Evolutionary conservation across 1,140 invertebrate genomes (phyloP).

Genomic region (Physella acuta): DNA sequence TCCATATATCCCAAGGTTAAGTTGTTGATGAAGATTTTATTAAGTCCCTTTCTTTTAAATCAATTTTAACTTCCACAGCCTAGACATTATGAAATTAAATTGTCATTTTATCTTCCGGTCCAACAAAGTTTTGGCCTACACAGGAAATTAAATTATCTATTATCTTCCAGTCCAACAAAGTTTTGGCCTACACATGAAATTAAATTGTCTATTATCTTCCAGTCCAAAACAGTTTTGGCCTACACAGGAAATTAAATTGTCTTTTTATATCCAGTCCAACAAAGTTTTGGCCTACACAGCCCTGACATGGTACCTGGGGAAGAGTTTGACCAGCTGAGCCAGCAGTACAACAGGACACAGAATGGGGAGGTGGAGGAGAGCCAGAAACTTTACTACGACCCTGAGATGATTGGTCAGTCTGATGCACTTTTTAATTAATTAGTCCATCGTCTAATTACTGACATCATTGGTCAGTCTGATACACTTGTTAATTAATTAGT

Average conservation of each 20-base stretch:
- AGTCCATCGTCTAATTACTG: no score
- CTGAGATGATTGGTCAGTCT: constrained; percentile 85
- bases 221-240: neutral
- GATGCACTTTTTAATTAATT: no score
- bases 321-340: constrained; percentile 41
- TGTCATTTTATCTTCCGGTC: constrained; percentile 7
- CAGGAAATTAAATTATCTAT: constrained; percentile 61
- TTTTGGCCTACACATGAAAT: constrained; percentile 82
- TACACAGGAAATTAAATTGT: no score
- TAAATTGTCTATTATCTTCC: neutral
- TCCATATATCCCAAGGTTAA: no score
- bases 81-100: neutral
- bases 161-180: constrained; percentile 58
- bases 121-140: constrained; percentile 76
- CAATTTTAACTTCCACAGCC: neutral
- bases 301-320: constrained; percentile 67
- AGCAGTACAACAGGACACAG: constrained; percentile 44
- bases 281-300: constrained; percentile 81
- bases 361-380: constrained; percentile 31
- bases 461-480: no score
- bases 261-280: constrained; percentile 15
- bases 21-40: no score
- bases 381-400: constrained; percentile 70
- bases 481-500: no score
- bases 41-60: neutral